Conservation (phyloP, 1,140 invertebrate species). For the Venustaconcha ellipsiformis region DNA sequence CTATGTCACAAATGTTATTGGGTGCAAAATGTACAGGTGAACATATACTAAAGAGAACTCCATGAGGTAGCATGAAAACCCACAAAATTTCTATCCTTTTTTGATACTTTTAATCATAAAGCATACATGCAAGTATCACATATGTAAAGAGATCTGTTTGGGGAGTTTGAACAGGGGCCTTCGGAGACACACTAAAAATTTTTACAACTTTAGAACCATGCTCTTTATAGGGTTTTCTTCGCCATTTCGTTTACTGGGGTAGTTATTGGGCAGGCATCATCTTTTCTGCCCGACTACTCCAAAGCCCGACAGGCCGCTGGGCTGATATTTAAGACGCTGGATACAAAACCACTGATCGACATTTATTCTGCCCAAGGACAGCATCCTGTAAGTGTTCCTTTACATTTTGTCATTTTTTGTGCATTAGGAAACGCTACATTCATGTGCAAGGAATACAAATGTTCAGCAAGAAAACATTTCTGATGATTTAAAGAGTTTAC, state of each 20-base stretch:
- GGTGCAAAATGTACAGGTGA: too few species aligned
- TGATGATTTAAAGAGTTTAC: too few species aligned
- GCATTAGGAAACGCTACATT: too few species aligned
- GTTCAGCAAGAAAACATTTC: too few species aligned
- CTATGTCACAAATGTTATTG: too few species aligned
- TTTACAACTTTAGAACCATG: background rate
- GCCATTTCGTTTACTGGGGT: constrained; percentile 55
- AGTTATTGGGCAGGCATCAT: constrained; percentile 67
- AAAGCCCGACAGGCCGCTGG: constrained; percentile 69
- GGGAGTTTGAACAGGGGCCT: background rate
- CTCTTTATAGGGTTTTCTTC: constrained; percentile 55
- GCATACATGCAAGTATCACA: too few species aligned
- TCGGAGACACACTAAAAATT: background rate
- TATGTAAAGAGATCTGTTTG: too few species aligned
- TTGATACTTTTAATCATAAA: too few species aligned
- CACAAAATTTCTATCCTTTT: too few species aligned
- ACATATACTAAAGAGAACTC: too few species aligned
- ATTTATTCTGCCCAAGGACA: constrained; percentile 63
- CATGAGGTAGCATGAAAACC: too few species aligned
- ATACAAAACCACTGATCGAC: constrained; percentile 67
- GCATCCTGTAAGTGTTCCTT: constrained; percentile 36
- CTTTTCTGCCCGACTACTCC: constrained; percentile 70
- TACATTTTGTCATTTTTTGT: background rate
- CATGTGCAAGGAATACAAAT: too few species aligned
- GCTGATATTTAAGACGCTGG: constrained; percentile 68